Conservation (phyloP, 2,888 invertebrate genomes). For the Scaptomyza cyrtandrae region DNA sequence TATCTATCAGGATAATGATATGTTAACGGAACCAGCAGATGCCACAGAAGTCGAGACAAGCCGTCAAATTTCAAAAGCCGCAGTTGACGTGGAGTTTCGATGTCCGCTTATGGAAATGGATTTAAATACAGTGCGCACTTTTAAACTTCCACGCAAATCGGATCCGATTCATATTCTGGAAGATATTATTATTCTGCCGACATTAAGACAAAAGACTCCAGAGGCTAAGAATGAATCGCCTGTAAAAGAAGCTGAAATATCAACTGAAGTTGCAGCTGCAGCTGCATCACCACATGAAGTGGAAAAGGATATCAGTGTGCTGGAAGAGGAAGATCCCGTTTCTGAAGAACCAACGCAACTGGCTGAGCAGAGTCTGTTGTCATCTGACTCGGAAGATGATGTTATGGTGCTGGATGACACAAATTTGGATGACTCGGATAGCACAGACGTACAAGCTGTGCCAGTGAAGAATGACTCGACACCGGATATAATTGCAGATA, state of each 20-base stretch:
- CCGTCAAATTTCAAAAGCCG: not conserved
- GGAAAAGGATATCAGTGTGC: not conserved
- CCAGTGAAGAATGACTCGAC: constrained; percentile 1
- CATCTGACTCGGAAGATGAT: constrained; percentile 66
- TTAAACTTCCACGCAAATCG: constrained; percentile 36
- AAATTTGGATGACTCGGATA: constrained; percentile 43
- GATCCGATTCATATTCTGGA: constrained; percentile 51
- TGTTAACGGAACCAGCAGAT: not conserved
- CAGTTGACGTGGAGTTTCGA: constrained; percentile 26
- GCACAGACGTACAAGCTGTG: constrained; percentile 36
- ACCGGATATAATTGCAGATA: constrained; percentile 35
- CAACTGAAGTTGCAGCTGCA: not conserved
- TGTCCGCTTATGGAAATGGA: constrained; percentile 38
- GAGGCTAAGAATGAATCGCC: not conserved
- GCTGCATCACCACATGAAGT: not conserved
- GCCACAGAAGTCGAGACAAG: constrained; percentile 1
- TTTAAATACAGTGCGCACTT: constrained; percentile 30
- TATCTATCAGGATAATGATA: constrained; percentile 4
- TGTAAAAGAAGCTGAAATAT: not conserved
- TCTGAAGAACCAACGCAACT: not conserved
- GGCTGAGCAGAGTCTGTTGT: constrained; percentile 35
- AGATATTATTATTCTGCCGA: constrained; percentile 42
- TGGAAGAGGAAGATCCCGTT: not conserved
- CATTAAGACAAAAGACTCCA: not conserved
- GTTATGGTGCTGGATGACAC: constrained; percentile 67